phyloP scores from a whole-genome alignment of 2,888 invertebrate species.

The Micoletzkya japonica region DNA sequence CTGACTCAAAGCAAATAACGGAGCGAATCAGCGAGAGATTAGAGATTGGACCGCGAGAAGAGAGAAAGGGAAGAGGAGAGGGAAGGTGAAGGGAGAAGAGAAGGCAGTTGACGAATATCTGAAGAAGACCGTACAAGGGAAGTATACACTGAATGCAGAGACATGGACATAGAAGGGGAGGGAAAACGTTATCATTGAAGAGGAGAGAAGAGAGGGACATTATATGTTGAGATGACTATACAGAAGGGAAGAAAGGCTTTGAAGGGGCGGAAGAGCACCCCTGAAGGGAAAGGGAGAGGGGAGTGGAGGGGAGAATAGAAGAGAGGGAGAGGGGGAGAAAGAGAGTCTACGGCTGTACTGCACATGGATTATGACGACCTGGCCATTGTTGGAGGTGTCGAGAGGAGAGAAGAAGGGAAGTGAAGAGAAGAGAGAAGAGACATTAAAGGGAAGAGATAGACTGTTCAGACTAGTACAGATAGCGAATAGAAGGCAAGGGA shows the following conservation, averaged over 20 bases:
- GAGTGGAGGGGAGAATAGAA: slow-evolving; percentile 3
- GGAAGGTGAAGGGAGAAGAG: neutral
- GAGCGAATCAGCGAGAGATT: neutral
- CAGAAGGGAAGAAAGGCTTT: too few relatives aligned
- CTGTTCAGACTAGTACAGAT: neutral
- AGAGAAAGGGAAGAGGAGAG: slow-evolving; percentile 1
- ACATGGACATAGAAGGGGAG: neutral
- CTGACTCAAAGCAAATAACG: neutral
- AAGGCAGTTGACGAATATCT: neutral
- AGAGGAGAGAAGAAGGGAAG: slow-evolving; percentile 20
- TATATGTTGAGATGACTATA: neutral
- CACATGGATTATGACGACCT: slow-evolving; percentile 9
- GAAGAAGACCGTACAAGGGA: neutral
- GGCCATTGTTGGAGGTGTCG: slow-evolving; percentile 21
- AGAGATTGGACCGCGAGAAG: neutral
- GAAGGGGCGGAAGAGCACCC: slow-evolving; percentile 19
- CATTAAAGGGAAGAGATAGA: neutral
- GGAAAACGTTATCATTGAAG: neutral
- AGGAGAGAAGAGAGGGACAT: slow-evolving; percentile 5
- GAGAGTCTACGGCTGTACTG: neutral
- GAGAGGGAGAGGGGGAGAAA: slow-evolving; percentile 20
- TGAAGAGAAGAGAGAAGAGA: slow-evolving; percentile 2
- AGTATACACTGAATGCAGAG: neutral
- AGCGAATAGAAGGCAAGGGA: neutral
- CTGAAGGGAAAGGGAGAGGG: neutral